A percentile compares a stretch with the other conserved stretches of the same genome.
These are phyloP conservation scores for Epinotia brunnichana DNA, from an alignment of 2,888 invertebrate genomes.

Conservation along the genomic window DNA sequence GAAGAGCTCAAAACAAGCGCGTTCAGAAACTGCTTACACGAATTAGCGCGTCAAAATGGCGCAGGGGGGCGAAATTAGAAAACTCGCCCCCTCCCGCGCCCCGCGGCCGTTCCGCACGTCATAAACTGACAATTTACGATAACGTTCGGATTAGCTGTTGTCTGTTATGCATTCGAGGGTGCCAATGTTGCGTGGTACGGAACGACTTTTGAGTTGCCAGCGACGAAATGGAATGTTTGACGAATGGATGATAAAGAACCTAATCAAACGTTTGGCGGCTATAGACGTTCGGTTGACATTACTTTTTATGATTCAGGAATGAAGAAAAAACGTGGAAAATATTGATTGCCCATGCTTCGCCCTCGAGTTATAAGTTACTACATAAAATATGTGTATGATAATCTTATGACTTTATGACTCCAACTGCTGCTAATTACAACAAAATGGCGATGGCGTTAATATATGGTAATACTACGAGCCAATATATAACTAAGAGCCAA, in stretches of 20 bases:
- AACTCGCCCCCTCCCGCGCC: conserved; percentile 68
- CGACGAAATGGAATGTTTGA: conserved; percentile 25
- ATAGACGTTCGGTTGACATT: not conserved
- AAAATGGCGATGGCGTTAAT: not conserved
- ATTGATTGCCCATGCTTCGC: not conserved
- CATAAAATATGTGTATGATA: not conserved
- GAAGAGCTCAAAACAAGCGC: conserved; percentile 81
- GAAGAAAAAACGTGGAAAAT: not conserved
- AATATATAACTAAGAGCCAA: not conserved
- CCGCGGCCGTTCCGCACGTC: conserved; percentile 82
- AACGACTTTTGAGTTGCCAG: conserved; percentile 40
- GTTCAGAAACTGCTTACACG: conserved; percentile 84
- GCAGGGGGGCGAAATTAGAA: conserved; percentile 81
- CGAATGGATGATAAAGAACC: conserved; percentile 25
- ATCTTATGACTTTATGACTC: not conserved
- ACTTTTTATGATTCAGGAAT: not conserved
- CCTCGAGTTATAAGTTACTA: not conserved
- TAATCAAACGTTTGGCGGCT: not conserved
- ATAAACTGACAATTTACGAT: conserved; percentile 85
- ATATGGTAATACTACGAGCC: not conserved
- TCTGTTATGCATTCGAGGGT: conserved; percentile 60
- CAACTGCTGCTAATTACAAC: not conserved
- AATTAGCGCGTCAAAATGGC: conserved; percentile 83
- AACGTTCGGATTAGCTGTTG: conserved; percentile 83
- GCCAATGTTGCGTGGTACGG: conserved; percentile 46